Evolutionary conservation across 1,140 invertebrate species (phyloP).

Genomic region (Orchestia grillus): DNA sequence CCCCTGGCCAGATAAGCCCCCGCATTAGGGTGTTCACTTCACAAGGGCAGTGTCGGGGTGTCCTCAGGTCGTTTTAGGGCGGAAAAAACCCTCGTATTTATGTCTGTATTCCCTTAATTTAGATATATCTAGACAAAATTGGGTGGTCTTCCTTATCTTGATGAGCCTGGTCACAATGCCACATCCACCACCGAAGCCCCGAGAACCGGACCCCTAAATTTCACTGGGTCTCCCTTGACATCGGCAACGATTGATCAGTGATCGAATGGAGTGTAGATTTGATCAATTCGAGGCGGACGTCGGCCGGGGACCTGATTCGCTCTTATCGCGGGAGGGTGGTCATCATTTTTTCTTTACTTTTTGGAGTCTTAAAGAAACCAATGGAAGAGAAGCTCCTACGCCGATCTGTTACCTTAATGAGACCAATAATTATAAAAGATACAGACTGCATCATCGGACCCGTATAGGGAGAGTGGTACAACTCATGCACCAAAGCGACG

Average conservation of each 20-base stretch:
- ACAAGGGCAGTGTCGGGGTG: background rate
- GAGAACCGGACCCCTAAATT: background rate
- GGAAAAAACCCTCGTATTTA: constrained; percentile 32
- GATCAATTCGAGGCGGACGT: background rate
- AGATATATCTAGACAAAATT: constrained; percentile 46
- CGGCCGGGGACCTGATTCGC: background rate
- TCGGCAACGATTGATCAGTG: background rate
- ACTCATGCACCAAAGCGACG: no score
- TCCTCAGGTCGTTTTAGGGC: background rate
- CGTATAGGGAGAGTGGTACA: background rate
- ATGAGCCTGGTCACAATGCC: background rate
- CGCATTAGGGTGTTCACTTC: background rate
- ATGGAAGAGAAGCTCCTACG: background rate
- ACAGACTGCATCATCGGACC: constrained; percentile 1
- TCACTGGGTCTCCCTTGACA: background rate
- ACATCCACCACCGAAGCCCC: background rate
- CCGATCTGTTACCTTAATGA: constrained; percentile 42
- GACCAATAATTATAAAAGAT: constrained; percentile 51
- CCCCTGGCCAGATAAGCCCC: background rate
- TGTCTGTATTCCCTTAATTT: constrained; percentile 55
- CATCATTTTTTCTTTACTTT: constrained; percentile 33
- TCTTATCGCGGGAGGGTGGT: constrained; percentile 38
- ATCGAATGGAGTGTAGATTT: background rate
- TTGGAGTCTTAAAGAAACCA: constrained; percentile 26
- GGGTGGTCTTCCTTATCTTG: constrained; percentile 52